Conservation (phyloP, 2,797 vertebrate species). For the Anniella stebbinsi region DNA sequence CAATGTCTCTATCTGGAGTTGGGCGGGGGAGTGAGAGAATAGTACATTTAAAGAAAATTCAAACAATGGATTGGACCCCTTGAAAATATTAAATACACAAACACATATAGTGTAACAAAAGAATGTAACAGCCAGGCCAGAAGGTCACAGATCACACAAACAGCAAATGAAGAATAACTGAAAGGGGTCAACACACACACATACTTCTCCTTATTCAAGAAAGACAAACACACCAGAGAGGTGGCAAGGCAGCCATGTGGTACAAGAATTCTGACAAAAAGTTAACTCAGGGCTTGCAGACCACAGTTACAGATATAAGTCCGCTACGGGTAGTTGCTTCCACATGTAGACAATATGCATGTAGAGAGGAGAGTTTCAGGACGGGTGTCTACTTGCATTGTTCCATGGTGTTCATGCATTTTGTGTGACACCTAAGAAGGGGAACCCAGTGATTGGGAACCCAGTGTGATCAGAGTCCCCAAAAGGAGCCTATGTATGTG, state of each 20-base stretch:
- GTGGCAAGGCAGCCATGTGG: background rate
- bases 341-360: background rate
- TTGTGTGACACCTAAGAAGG: background rate
- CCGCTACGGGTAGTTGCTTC: background rate
- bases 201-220: background rate
- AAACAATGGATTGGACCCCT: background rate
- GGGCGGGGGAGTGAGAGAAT: background rate
- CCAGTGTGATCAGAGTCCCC: no score
- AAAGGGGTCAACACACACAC: background rate
- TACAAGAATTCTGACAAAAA: background rate
- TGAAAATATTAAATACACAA: constrained; percentile 21
- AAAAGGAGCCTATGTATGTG: background rate
- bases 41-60: background rate
- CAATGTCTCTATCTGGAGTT: background rate
- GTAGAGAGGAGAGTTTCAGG: no score
- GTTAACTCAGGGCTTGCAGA: background rate
- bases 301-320: background rate
- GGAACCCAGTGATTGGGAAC: background rate
- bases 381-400: background rate
- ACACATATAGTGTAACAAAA: constrained; percentile 32
- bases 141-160: constrained; percentile 10
- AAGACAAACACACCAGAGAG: background rate
- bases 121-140: background rate
- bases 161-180: constrained; percentile 1
- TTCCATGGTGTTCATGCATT: background rate